Evolutionary conservation across 2,888 invertebrate genomes (phyloP).

Genomic region (Pachycephus smyrnensis): DNA sequence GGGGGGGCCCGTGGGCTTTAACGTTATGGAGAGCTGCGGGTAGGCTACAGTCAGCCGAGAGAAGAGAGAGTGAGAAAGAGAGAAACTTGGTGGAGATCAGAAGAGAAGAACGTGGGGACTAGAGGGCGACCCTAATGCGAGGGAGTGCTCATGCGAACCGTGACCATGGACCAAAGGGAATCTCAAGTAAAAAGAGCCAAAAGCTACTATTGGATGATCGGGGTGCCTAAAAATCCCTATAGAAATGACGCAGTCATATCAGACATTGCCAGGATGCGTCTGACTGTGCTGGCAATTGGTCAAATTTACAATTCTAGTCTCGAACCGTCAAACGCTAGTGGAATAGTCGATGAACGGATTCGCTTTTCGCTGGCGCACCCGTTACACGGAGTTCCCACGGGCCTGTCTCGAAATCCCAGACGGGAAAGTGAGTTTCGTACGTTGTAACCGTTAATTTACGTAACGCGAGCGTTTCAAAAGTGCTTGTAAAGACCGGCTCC

Average conservation of each 20-base stretch:
- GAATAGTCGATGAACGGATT: not conserved
- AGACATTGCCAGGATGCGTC: not conserved
- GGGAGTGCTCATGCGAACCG: constrained; percentile 48
- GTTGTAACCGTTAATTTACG: constrained; percentile 54
- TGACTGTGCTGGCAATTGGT: not conserved
- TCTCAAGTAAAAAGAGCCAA: constrained; percentile 48
- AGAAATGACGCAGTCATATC: not conserved
- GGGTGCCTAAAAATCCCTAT: not conserved
- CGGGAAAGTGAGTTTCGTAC: constrained; percentile 55
- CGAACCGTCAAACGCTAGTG: not conserved
- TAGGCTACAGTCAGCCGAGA: not conserved
- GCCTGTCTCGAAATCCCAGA: constrained; percentile 40
- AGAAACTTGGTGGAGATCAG: constrained; percentile 25
- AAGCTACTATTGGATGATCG: constrained; percentile 5
- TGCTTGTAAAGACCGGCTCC: not conserved
- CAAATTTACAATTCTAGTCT: not conserved
- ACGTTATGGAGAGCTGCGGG: constrained; percentile 43
- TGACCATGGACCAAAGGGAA: constrained; percentile 49
- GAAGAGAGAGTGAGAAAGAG: constrained; percentile 29
- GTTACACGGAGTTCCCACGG: constrained; percentile 7
- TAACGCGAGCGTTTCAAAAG: constrained; percentile 30
- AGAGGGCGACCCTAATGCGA: constrained; percentile 46
- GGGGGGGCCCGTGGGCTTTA: constrained; percentile 45
- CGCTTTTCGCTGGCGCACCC: not conserved
- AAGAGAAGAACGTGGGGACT: not conserved